Percentiles rank a stretch among this genome's conserved stretches.
Conservation (phyloP, 2,888 invertebrate species). For the Galeopsomyia nigrocyanea region DNA sequence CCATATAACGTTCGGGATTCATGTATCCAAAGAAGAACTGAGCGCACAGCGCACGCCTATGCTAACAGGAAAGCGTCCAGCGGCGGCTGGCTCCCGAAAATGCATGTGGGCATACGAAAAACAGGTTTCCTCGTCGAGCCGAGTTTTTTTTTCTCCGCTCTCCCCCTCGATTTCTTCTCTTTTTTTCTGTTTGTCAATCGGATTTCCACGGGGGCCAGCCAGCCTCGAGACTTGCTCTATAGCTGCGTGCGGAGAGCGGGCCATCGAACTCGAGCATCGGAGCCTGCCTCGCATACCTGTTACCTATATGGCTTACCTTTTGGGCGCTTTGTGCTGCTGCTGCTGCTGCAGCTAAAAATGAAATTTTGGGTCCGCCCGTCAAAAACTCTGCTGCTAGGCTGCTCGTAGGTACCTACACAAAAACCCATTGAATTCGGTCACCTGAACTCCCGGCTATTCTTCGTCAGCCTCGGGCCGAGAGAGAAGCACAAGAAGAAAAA, state of each 20-base stretch:
- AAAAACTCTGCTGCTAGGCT: neutral
- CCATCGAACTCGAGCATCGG: conserved; percentile 43
- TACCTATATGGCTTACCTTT: neutral
- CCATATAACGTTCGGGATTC: neutral
- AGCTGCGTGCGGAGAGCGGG: conserved; percentile 22
- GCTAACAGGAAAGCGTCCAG: conserved; percentile 3
- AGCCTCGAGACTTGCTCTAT: conserved; percentile 1
- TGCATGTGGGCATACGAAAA: conserved; percentile 36
- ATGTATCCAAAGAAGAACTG: too few species aligned
- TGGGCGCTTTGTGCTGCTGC: neutral
- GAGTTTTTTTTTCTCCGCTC: neutral
- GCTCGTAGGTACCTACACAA: conserved; percentile 41
- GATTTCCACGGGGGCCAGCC: conserved; percentile 45
- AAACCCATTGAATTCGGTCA: conserved; percentile 48
- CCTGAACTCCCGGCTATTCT: conserved; percentile 44
- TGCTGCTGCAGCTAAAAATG: conserved; percentile 34
- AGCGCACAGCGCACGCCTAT: too few species aligned
- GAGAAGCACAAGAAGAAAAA: neutral
- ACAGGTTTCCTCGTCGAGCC: conserved; percentile 35
- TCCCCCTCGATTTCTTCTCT: neutral
- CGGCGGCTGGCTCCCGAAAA: conserved; percentile 1
- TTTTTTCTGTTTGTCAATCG: conserved; percentile 40
- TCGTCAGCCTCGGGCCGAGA: conserved; percentile 12
- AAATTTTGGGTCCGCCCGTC: conserved; percentile 30
- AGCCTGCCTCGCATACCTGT: conserved; percentile 19